Evolutionary conservation across 2,888 invertebrate species (phyloP), one percentile per base, ranked within the genome.

Genomic region (Megalurothrips usitatus): DNA sequence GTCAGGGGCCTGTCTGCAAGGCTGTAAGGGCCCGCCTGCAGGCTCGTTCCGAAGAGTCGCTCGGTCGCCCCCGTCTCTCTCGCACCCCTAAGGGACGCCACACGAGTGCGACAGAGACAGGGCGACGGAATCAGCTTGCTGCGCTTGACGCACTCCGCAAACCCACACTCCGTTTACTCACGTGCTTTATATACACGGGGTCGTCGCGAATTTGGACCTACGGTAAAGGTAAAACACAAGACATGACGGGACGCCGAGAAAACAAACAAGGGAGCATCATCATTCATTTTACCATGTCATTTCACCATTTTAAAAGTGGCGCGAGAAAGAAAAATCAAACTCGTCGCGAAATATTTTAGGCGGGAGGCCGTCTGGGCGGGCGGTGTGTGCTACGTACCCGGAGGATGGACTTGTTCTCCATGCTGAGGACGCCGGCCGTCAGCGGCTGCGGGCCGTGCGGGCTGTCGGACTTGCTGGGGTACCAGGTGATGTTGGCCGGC

Each of bases 141-240:
- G n/a, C n/a, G n/a, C n/a, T n/a, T 43, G 34, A 43, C 34, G 6
- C 34, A 43, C 34, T 43, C 34, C 3, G 34, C 34, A 43, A 2
- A 43, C 34, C 2, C 34, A 43, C 34, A 6, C 34, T 75, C 12
- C 68, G 9, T 6, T 19, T 75, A 75, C 68, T 75, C 68, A 75
- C 68, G 68, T 75, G 68, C 68, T 75, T 75, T 75, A 75, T 75
- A 75, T 75, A 75, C 10, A 75, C 68, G 10, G 68, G 68, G 10
- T 75, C 68, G 23, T 75, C 68, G 26, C 68, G 68, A 26, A 75
- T 23, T 75, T 58, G 19, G 14, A 58, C 58, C 58, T 58, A 19
- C 58, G 1, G 34, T 19, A 19, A 19, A 58, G 1, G 34, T 19
- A 19, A 19, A 58, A 52, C 52, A 52, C 14, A 58, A 43, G 34